phyloP scores from a whole-genome alignment of 2,888 invertebrate genomes.

The Tortrix viridana region DNA sequence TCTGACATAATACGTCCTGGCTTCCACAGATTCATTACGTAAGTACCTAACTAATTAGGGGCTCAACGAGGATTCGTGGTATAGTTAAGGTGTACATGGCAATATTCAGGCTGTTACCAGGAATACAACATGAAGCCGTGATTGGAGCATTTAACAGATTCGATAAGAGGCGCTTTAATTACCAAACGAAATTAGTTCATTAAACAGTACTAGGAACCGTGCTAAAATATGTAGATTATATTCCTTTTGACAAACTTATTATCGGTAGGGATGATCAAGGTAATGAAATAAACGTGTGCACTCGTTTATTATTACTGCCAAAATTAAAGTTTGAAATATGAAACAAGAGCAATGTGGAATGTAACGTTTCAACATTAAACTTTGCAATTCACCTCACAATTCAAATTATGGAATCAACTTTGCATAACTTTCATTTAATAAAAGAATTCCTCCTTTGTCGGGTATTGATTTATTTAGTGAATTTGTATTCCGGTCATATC shows the following conservation, averaged over 20 bases:
- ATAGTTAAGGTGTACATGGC: too few species aligned
- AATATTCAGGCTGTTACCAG: too few species aligned
- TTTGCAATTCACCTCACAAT: conserved; percentile 20
- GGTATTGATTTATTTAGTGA: conserved; percentile 64
- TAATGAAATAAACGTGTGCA: too few species aligned
- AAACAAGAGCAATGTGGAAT: conserved; percentile 8
- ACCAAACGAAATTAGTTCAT: too few species aligned
- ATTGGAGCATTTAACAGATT: too few species aligned
- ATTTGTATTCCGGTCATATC: conserved; percentile 72
- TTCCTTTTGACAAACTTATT: too few species aligned
- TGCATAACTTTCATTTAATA: conserved; percentile 23
- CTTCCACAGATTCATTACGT: conserved; percentile 17
- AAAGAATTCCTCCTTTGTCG: conserved; percentile 39
- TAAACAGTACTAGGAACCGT: too few species aligned
- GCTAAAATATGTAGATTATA: too few species aligned
- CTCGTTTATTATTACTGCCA: too few species aligned
- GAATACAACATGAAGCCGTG: too few species aligned
- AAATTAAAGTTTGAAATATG: neutral
- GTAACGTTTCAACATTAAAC: conserved; percentile 4
- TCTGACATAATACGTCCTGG: conserved; percentile 45
- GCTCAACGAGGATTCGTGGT: neutral
- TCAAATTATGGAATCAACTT: conserved; percentile 25
- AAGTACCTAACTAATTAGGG: conserved; percentile 5
- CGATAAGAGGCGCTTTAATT: too few species aligned
- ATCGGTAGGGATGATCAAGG: too few species aligned